Conservation (phyloP, 2,797 vertebrate species). For the Vespertilio murinus region DNA sequence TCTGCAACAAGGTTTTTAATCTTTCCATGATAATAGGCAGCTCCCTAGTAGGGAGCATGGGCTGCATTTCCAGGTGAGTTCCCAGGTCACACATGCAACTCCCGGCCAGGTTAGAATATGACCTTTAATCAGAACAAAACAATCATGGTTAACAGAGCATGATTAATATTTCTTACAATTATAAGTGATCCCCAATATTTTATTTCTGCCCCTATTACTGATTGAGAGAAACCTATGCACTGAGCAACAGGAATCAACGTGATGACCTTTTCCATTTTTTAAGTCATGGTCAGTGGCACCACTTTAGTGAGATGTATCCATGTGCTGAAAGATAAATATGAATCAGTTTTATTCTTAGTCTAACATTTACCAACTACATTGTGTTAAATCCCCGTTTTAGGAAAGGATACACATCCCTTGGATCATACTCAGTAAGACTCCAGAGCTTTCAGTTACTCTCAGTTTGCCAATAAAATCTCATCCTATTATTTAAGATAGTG, state of each 20-base stretch:
- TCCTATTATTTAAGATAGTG: neutral
- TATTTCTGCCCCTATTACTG: too few species aligned
- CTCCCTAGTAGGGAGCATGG: too few species aligned
- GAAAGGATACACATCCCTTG: neutral
- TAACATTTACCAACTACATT: neutral
- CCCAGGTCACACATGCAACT: too few species aligned
- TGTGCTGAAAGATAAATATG: neutral
- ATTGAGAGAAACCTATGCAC: neutral
- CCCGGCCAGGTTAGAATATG: too few species aligned
- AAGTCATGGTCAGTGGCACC: neutral
- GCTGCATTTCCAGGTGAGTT: too few species aligned
- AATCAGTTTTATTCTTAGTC: neutral
- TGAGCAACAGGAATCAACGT: too few species aligned
- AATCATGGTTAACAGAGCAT: too few species aligned
- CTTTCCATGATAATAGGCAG: too few species aligned
- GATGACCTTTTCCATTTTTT: neutral
- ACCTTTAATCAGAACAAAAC: too few species aligned
- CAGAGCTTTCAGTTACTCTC: neutral
- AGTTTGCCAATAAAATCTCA: neutral
- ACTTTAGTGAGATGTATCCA: neutral
- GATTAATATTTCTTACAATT: too few species aligned
- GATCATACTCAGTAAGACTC: neutral
- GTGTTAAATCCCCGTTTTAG: neutral
- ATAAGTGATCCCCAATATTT: too few species aligned
- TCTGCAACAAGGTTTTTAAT: too few species aligned